Conservation (phyloP, 2,888 invertebrate species). For the Elmis aenea region DNA sequence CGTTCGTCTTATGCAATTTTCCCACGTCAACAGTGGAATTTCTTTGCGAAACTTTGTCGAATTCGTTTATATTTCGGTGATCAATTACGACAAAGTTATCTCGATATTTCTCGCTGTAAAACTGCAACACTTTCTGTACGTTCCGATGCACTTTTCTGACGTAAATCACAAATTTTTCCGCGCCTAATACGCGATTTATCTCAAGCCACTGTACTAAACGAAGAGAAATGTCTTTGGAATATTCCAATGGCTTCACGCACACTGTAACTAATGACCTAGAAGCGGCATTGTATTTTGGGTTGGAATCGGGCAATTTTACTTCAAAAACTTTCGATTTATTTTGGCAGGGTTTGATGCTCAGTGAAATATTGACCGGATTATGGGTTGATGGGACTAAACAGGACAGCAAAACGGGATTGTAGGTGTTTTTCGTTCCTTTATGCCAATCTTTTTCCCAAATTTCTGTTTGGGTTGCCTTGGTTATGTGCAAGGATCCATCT, state of each 20-base stretch:
- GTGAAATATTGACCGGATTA: slow-evolving; percentile 47
- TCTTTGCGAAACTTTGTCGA: neutral
- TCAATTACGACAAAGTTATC: slow-evolving; percentile 1
- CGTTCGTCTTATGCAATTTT: too few species aligned
- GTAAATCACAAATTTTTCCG: slow-evolving; percentile 61
- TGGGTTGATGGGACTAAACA: slow-evolving; percentile 55
- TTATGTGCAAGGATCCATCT: slow-evolving; percentile 29
- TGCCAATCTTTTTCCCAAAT: slow-evolving; percentile 65
- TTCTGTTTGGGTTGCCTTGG: slow-evolving; percentile 51
- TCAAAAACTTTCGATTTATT: slow-evolving; percentile 15
- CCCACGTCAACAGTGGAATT: neutral
- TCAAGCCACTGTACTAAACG: slow-evolving; percentile 69
- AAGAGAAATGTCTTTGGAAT: slow-evolving; percentile 56
- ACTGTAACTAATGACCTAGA: slow-evolving; percentile 47
- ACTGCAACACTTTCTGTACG: slow-evolving; percentile 52
- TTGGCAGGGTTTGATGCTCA: slow-evolving; percentile 52
- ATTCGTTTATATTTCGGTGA: slow-evolving; percentile 12
- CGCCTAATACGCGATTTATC: slow-evolving; percentile 62
- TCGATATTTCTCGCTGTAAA: slow-evolving; percentile 46
- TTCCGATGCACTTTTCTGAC: slow-evolving; percentile 55
- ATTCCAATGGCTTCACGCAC: slow-evolving; percentile 69
- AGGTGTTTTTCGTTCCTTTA: slow-evolving; percentile 44
- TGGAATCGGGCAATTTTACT: slow-evolving; percentile 34
- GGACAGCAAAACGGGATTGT: slow-evolving; percentile 58
- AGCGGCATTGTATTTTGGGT: neutral